These are phyloP conservation scores for Macrotus californicus DNA, from an alignment of 2,113 vertebrate genomes.

Conservation along the genomic window DNA sequence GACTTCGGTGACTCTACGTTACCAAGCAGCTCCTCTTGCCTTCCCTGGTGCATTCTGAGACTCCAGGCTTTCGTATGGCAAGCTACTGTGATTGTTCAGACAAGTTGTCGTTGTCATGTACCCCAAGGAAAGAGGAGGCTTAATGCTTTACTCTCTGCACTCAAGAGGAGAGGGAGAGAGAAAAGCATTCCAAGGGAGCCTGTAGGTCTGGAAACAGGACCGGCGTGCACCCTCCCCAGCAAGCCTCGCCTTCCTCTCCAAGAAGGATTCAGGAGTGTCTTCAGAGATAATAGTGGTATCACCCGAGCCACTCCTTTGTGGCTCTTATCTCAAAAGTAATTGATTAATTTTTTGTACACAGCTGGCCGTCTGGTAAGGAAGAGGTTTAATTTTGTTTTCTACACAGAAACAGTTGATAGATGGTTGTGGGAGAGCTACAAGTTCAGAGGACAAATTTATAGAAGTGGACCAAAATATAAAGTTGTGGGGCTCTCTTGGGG, in stretches of 20 bases:
- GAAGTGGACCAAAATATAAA: neutral
- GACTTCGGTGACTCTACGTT: neutral
- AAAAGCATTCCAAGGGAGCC: neutral
- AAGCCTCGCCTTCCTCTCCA: neutral
- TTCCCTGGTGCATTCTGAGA: neutral
- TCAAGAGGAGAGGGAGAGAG: neutral
- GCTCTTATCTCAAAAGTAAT: constrained; percentile 50
- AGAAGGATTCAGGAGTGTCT: neutral
- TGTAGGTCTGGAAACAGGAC: neutral
- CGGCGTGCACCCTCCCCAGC: neutral
- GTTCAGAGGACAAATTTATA: neutral
- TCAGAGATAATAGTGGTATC: constrained; percentile 2
- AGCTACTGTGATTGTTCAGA: neutral
- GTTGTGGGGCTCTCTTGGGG: neutral
- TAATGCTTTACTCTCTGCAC: neutral
- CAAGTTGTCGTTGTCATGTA: neutral
- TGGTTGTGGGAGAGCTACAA: neutral
- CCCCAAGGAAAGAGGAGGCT: neutral
- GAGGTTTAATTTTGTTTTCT: constrained; percentile 53
- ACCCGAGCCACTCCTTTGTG: neutral
- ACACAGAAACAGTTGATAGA: neutral
- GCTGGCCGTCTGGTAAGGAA: constrained; percentile 38
- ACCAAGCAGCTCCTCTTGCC: too few relatives aligned
- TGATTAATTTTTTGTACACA: constrained; percentile 53
- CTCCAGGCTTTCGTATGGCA: neutral